Percentiles rank a stretch among this genome's conserved stretches.
Evolutionary conservation across 1,140 invertebrate genomes (phyloP).

Genomic region (Drosophila kohkoa): DNA sequence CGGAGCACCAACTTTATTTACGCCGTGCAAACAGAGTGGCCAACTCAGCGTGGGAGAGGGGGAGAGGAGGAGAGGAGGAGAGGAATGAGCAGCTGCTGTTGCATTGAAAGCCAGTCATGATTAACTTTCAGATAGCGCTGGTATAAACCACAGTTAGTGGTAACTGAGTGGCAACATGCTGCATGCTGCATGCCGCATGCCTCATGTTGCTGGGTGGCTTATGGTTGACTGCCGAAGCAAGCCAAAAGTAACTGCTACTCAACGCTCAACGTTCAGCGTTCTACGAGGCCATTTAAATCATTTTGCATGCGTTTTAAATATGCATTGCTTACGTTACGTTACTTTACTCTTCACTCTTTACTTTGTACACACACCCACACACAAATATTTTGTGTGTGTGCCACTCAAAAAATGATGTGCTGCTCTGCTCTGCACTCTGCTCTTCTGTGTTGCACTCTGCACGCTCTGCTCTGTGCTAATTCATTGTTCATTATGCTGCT

Average conservation of each 20-base stretch:
- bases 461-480: too few species aligned
- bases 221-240: constrained; percentile 28
- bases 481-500: too few species aligned
- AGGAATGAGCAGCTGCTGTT: constrained; percentile 18
- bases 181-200: background rate
- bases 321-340: constrained; percentile 43
- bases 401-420: background rate
- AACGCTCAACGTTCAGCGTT: background rate
- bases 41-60: background rate
- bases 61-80: too few species aligned
- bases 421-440: too few species aligned
- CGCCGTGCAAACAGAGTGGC: constrained; percentile 53
- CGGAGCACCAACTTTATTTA: constrained; percentile 60
- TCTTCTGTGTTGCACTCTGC: too few species aligned
- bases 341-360: too few species aligned
- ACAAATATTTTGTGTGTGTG: background rate
- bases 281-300: constrained; percentile 46
- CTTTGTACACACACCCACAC: too few species aligned
- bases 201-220: background rate
- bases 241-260: constrained; percentile 1
- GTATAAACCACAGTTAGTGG: constrained; percentile 14
- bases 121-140: constrained; percentile 69
- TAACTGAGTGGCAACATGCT: constrained; percentile 5
- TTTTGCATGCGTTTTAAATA: constrained; percentile 56
- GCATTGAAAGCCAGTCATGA: constrained; percentile 65